Evolutionary conservation across 2,113 vertebrate species (phyloP).

Genomic region (Pomatostomus ruficeps): DNA sequence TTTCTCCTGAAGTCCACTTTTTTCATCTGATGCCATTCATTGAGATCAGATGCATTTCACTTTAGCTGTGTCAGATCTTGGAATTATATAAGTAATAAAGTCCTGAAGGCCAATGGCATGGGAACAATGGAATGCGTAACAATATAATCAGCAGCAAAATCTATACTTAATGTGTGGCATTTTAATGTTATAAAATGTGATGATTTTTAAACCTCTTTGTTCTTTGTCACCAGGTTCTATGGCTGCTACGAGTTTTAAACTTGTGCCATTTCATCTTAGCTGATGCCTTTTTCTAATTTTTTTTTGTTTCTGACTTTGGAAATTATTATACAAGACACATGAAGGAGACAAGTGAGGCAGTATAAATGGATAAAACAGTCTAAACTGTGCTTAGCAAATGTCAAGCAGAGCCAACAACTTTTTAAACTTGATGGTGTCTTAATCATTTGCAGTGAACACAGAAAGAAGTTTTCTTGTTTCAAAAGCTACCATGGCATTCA

Average conservation of each 20-base stretch:
- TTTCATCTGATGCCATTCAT: constrained; percentile 68
- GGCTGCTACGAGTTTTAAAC: constrained; percentile 38
- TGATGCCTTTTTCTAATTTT: constrained; percentile 52
- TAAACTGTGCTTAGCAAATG: constrained; percentile 11
- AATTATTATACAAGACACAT: constrained; percentile 68
- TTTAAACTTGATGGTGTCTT: constrained; percentile 55
- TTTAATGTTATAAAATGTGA: constrained; percentile 54
- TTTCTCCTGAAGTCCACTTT: constrained; percentile 59
- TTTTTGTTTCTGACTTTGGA: constrained; percentile 67
- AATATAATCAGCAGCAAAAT: constrained; percentile 74
- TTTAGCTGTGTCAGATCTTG: constrained; percentile 62
- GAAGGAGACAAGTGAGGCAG: constrained; percentile 40
- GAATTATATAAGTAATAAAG: constrained; percentile 71
- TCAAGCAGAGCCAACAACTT: constrained; percentile 54
- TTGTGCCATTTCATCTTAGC: constrained; percentile 59
- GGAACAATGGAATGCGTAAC: constrained; percentile 74
- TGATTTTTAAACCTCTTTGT: constrained; percentile 68
- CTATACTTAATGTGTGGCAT: constrained; percentile 69
- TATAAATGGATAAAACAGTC: constrained; percentile 65
- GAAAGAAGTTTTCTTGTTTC: constrained; percentile 56
- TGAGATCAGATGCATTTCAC: constrained; percentile 75
- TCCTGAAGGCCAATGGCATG: constrained; percentile 69
- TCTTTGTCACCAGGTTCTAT: constrained; percentile 43
- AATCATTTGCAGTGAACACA: constrained; percentile 49
- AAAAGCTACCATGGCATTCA: constrained; percentile 39